These are phyloP conservation scores for Augochlora pura DNA, from an alignment of 1,140 invertebrate genomes.

Conservation along the genomic window DNA sequence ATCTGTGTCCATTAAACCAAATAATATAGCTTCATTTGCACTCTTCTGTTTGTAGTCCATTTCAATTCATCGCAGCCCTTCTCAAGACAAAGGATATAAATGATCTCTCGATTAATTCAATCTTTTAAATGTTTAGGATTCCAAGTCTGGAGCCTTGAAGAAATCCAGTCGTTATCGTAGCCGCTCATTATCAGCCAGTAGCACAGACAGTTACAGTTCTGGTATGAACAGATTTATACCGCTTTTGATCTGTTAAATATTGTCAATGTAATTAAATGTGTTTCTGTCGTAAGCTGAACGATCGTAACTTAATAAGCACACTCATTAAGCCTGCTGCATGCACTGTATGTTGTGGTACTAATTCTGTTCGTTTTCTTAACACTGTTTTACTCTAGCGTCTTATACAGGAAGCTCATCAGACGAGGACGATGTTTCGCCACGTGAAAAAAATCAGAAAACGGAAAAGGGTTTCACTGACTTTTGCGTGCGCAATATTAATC, in stretches of 20 bases:
- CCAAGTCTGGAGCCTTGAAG: slow-evolving; percentile 88
- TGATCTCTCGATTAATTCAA: slow-evolving; percentile 17
- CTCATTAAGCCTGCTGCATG: background rate
- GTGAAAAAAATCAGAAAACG: slow-evolving; percentile 92
- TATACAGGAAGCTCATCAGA: slow-evolving; percentile 94
- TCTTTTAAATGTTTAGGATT: slow-evolving; percentile 79
- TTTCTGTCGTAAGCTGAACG: background rate
- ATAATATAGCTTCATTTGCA: slow-evolving; percentile 73
- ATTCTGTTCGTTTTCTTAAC: slow-evolving; percentile 64
- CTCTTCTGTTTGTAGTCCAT: slow-evolving; percentile 72
- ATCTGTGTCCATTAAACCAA: slow-evolving; percentile 62
- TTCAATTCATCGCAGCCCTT: slow-evolving; percentile 69
- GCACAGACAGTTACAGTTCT: slow-evolving; percentile 95
- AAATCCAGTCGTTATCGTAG: slow-evolving; percentile 92
- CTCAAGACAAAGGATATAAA: slow-evolving; percentile 30
- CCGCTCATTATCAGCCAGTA: slow-evolving; percentile 94
- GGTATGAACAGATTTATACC: slow-evolving; percentile 79
- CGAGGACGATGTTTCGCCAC: slow-evolving; percentile 91
- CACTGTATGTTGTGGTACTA: slow-evolving; percentile 57
- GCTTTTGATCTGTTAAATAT: background rate
- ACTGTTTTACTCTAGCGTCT: slow-evolving; percentile 83
- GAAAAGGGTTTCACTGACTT: slow-evolving; percentile 91
- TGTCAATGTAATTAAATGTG: background rate
- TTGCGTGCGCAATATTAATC: slow-evolving; percentile 94
- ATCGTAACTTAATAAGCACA: background rate